Conservation (phyloP, 2,797 vertebrate genomes). For the Spheniscus humboldti region DNA sequence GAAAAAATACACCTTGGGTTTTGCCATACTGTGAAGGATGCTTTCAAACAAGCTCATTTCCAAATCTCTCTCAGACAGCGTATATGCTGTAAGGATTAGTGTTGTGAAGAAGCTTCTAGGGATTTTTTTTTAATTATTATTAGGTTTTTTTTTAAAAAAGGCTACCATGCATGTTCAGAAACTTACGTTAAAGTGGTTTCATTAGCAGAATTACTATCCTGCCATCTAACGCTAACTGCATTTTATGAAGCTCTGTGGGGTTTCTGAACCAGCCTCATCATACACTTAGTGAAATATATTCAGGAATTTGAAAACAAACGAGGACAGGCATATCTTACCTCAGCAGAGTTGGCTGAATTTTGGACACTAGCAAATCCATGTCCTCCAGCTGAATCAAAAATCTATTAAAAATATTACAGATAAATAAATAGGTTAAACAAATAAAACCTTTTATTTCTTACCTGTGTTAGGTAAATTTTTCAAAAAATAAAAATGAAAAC, state of each 20-base stretch:
- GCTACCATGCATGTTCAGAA: neutral
- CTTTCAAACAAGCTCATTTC: neutral
- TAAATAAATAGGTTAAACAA: neutral
- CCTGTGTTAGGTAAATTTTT: neutral
- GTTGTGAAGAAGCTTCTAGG: neutral
- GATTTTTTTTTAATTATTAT: neutral
- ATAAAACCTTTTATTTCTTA: neutral
- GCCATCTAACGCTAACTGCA: neutral
- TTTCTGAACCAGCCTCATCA: neutral
- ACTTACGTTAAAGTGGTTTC: neutral
- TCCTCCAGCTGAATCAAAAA: constrained; percentile 84
- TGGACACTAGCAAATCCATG: constrained; percentile 69
- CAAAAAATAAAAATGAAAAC: neutral
- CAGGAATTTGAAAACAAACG: neutral
- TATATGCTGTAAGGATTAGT: neutral
- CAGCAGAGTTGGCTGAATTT: constrained; percentile 73
- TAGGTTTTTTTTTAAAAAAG: neutral
- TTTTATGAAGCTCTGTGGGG: neutral
- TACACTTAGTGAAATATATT: neutral
- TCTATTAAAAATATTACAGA: constrained; percentile 67
- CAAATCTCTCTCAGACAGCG: neutral
- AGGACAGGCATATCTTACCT: constrained; percentile 73
- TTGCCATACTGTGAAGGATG: neutral
- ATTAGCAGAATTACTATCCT: neutral
- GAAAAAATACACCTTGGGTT: neutral